phyloP scores from a whole-genome alignment of 1,140 invertebrate genomes.

The Paracyclopina nana region DNA sequence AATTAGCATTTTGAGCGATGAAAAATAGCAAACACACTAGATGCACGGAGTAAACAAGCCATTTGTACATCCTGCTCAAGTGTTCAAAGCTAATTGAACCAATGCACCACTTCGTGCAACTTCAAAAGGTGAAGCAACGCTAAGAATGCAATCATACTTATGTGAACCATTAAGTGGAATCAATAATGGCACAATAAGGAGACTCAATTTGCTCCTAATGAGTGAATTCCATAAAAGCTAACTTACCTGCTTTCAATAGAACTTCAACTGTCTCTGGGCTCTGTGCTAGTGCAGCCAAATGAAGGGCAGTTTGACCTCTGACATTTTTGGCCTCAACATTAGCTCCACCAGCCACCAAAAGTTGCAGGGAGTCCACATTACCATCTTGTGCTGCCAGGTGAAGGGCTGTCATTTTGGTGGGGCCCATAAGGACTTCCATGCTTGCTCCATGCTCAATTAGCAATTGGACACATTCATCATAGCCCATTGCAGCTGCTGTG shows the following conservation, averaged over 20 bases:
- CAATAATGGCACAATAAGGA: no score
- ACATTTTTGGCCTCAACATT: slow-evolving; percentile 3
- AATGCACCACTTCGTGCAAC: no score
- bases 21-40: no score
- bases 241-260: slow-evolving; percentile 12
- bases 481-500: slow-evolving; percentile 13
- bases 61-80: no score
- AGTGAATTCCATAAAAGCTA: no score
- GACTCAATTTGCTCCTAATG: no score
- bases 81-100: no score
- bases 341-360: slow-evolving; percentile 10
- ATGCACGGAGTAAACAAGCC: no score
- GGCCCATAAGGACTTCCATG: slow-evolving; percentile 13
- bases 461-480: slow-evolving; percentile 11
- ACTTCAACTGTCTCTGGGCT: slow-evolving; percentile 16
- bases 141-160: no score
- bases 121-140: no score
- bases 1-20: no score
- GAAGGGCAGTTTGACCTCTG: slow-evolving; percentile 12
- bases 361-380: slow-evolving; percentile 3
- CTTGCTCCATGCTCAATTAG: slow-evolving; percentile 15
- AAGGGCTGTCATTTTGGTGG: slow-evolving; percentile 16
- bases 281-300: slow-evolving; percentile 13
- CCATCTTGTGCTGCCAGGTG: slow-evolving; percentile 15
- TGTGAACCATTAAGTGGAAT: no score